Conservation (phyloP, 2,888 invertebrate species). For the Eristalis intricaria region DNA sequence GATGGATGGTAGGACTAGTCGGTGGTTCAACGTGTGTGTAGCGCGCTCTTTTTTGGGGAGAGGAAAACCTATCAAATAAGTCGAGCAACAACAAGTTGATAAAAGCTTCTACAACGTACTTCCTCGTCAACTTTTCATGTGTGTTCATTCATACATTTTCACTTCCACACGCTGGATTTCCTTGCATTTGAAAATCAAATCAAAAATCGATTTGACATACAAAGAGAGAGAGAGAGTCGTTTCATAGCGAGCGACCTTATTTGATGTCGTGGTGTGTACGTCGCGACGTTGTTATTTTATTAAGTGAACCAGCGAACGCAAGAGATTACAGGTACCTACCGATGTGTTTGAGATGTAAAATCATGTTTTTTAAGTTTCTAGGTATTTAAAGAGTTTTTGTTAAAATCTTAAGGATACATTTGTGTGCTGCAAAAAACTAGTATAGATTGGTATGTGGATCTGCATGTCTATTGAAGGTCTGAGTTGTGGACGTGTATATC, state of each 20-base stretch:
- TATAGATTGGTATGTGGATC: neutral
- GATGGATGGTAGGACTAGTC: neutral
- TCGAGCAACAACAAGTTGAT: slow-evolving; percentile 47
- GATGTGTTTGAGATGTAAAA: slow-evolving; percentile 50
- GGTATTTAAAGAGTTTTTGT: slow-evolving; percentile 2
- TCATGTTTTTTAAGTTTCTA: slow-evolving; percentile 47
- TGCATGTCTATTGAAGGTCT: neutral
- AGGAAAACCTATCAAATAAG: slow-evolving; percentile 53
- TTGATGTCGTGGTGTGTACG: slow-evolving; percentile 22
- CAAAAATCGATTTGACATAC: slow-evolving; percentile 72
- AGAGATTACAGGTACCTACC: slow-evolving; percentile 51
- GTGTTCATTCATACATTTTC: slow-evolving; percentile 31
- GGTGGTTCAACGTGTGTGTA: slow-evolving; percentile 3
- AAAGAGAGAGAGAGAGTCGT: slow-evolving; percentile 14
- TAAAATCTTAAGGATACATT: neutral
- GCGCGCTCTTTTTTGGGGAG: slow-evolving; percentile 42
- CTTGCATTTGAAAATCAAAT: slow-evolving; percentile 66
- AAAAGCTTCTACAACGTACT: slow-evolving; percentile 22
- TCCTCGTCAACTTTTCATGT: neutral
- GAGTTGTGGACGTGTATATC: no score
- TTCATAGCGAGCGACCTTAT: slow-evolving; percentile 41
- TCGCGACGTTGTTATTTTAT: slow-evolving; percentile 51
- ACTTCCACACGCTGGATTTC: slow-evolving; percentile 17
- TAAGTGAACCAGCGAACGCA: slow-evolving; percentile 37
- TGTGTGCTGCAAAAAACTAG: neutral